Evolutionary conservation across 2,888 invertebrate species (phyloP), one percentile per base, ranked within the genome.

Genomic region (Nomada flava): DNA sequence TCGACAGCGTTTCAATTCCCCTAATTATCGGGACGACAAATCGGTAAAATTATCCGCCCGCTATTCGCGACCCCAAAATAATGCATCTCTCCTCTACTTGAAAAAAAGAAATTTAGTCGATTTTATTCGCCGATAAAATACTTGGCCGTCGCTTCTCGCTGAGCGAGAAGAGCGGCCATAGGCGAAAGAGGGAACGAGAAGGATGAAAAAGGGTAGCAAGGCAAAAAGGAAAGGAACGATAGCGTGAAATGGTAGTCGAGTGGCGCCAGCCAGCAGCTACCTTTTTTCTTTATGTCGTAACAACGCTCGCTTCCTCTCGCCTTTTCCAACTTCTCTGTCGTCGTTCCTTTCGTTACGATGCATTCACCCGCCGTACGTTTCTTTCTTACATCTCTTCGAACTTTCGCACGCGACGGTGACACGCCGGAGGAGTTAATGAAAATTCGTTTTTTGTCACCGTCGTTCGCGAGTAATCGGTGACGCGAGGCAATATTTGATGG

Each of bases 1-100:
- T 77, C 76, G 81, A 70, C 76, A 70, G 60, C 64, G 83, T 70
- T 82, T 82, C 83, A 74, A 74, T 83, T 74, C 62, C 53, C 18
- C 70, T 50, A 59, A 67, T 79, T 78, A 72, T 71, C 67, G 59
- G 20, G 29, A 36, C 70, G 60, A 76, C 36, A 47, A 52, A 59
- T 65, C 36, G 47, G 15, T 57, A 60, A 64, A 70, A 76, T 79
- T 71, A 67, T 60, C 77, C 26, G 26, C 20, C 9, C 18, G 11
- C 3, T 23, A 23, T 36, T n/a, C 42, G 29, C 26, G 50, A 26
- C 26, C 9, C 23, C 0, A 15, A 23, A 20, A 9, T 11, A 13
- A 47, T 15, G 7, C 29, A 29, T 36, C 36, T 36, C 7, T 36
- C 36, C 36, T 36, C 7, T 5, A 36, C 36, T 7, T 7, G 5